Percentiles rank a stretch among this genome's conserved stretches.
These are phyloP conservation scores for Morus bassanus DNA, from an alignment of 2,797 vertebrate species.

Conservation along the genomic window DNA sequence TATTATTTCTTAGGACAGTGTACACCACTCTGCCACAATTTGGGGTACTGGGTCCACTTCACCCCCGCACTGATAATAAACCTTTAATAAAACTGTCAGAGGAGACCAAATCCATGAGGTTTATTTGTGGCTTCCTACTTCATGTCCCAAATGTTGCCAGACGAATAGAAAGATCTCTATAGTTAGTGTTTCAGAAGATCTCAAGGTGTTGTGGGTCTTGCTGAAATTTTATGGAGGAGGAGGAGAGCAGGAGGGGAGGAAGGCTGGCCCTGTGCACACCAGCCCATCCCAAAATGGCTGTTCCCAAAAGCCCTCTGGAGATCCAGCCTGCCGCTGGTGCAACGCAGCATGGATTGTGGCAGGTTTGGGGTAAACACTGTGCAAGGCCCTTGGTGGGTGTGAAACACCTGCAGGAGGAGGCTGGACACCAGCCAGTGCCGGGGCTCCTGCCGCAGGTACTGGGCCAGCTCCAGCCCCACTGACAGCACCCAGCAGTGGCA, in stretches of 20 bases:
- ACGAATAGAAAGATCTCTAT: too few species aligned
- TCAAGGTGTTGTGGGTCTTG: not conserved
- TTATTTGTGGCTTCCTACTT: not conserved
- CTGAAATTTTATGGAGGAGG: not conserved
- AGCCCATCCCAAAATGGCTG: not conserved
- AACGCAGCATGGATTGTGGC: fast-evolving
- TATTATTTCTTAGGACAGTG: too few species aligned
- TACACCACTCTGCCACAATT: not conserved
- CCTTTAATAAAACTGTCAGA: not conserved
- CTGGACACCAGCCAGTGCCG: fast-evolving
- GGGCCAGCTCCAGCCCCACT: not conserved
- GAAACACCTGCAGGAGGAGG: not conserved
- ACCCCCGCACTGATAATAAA: not conserved
- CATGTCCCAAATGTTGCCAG: fast-evolving
- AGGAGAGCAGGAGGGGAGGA: not conserved
- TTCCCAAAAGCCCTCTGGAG: not conserved
- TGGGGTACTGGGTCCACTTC: fast-evolving
- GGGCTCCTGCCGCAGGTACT: fast-evolving
- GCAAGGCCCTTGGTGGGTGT: fast-evolving
- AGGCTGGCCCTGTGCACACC: not conserved
- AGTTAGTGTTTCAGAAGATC: not conserved
- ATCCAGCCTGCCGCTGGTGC: not conserved
- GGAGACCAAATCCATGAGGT: not conserved
- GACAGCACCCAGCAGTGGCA: not conserved
- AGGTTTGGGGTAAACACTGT: not conserved